phyloP scores from a whole-genome alignment of 2,113 vertebrate species.

The Pluvialis apricaria region DNA sequence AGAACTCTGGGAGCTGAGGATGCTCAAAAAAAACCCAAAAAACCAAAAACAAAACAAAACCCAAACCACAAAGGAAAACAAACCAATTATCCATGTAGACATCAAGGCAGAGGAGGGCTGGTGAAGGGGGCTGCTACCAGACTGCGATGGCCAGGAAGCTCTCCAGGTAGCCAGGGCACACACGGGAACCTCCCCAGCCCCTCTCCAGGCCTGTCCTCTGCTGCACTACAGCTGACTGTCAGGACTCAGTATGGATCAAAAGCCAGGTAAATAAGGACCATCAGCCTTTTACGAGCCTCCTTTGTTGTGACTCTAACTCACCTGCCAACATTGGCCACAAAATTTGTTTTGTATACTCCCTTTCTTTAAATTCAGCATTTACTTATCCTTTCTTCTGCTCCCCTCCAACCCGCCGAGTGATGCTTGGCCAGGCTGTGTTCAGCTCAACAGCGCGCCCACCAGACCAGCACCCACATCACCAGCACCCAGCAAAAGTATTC shows the following conservation, averaged over 20 bases:
- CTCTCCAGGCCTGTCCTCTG: neutral
- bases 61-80: neutral
- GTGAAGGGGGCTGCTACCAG: neutral
- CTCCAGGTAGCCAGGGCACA: neutral
- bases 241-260: neutral
- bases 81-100: neutral
- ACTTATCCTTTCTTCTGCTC: neutral
- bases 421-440: neutral
- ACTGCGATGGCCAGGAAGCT: accelerated
- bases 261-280: neutral
- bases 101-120: neutral
- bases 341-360: neutral
- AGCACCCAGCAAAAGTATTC: neutral
- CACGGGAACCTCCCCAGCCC: accelerated
- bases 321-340: neutral
- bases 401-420: neutral
- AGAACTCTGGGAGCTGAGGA: neutral
- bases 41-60: neutral
- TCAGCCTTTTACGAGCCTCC: neutral
- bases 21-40: neutral
- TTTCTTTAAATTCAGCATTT: neutral
- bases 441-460: neutral
- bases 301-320: neutral
- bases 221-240: neutral
- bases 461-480: neutral